Percentiles rank a stretch among this genome's conserved stretches.
phyloP scores from a whole-genome alignment of 1,140 invertebrate species.

The Panagrolaimus sp. region DNA sequence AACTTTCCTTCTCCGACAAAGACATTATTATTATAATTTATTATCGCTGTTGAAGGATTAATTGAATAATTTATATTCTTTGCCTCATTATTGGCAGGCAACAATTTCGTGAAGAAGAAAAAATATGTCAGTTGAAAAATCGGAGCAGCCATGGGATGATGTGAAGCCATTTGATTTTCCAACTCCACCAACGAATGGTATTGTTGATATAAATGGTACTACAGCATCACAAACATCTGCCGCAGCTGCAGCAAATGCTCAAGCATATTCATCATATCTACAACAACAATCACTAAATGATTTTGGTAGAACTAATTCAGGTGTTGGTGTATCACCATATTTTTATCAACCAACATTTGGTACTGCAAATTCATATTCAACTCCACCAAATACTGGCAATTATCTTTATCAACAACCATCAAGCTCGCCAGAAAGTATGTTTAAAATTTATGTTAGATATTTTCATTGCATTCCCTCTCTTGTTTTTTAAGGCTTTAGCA shows the following conservation, averaged over 20 bases:
- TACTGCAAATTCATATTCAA: constrained; percentile 3
- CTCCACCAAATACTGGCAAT: not conserved
- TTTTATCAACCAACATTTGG: not conserved
- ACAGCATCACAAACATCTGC: too few relatives aligned
- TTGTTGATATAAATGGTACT: too few relatives aligned
- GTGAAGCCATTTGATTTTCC: constrained; percentile 1
- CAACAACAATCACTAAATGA: not conserved
- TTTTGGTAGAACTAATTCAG: constrained; percentile 4
- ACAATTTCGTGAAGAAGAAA: too few relatives aligned
- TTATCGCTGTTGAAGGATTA: constrained; percentile 6
- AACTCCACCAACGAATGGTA: not conserved
- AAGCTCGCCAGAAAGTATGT: constrained; percentile 26
- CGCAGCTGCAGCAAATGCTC: too few relatives aligned
- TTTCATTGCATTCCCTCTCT: too few relatives aligned
- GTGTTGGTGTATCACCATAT: not conserved
- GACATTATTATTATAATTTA: not conserved
- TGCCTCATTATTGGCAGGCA: too few relatives aligned
- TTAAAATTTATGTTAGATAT: constrained; percentile 3
- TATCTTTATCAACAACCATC: constrained; percentile 22
- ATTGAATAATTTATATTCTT: not conserved
- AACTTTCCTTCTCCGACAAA: not conserved
- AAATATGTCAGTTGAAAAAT: constrained; percentile 8
- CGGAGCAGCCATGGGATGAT: not conserved
- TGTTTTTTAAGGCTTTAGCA: constrained; percentile 19
- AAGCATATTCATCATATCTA: too few relatives aligned